phyloP scores from a whole-genome alignment of 1,140 invertebrate genomes.

The Bombus breviceps region DNA sequence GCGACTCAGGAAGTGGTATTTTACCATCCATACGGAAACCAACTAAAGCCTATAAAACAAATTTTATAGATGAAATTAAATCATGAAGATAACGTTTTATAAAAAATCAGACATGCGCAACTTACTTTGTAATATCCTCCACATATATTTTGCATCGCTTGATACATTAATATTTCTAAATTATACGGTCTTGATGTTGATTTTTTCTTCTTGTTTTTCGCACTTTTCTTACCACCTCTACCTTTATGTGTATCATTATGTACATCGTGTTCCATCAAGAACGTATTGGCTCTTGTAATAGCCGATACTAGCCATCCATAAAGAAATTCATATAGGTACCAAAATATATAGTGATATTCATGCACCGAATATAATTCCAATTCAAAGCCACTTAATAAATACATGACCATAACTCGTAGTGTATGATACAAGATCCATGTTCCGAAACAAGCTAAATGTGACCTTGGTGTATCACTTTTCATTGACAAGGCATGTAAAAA shows the following conservation, averaged over 20 bases:
- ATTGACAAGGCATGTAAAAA: conserved; percentile 89
- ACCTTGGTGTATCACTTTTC: conserved; percentile 87
- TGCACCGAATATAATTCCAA: conserved; percentile 97
- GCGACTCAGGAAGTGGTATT: conserved; percentile 89
- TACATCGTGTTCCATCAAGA: conserved; percentile 90
- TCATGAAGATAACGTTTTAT: background rate
- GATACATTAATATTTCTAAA: conserved; percentile 92
- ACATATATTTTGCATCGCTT: conserved; percentile 96
- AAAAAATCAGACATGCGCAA: background rate
- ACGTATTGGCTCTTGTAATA: conserved; percentile 93
- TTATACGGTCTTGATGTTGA: conserved; percentile 88
- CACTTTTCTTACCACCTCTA: conserved; percentile 83
- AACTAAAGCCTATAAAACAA: conserved; percentile 86
- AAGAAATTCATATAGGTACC: conserved; percentile 98
- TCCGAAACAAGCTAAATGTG: conserved; percentile 94
- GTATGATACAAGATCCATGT: conserved; percentile 98
- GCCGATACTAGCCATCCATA: conserved; percentile 97
- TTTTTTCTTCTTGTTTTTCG: conserved; percentile 88
- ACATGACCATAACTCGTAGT: conserved; percentile 97
- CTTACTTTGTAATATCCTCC: conserved; percentile 96
- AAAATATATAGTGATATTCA: conserved; percentile 98
- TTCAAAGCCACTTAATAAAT: conserved; percentile 96
- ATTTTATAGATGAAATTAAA: background rate
- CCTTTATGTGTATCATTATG: conserved; percentile 82
- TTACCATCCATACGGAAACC: conserved; percentile 89